A percentile compares a stretch with the other conserved stretches of the same genome.
These are phyloP conservation scores for Gobio occitaniae DNA, from an alignment of 2,797 vertebrate species.

Conservation along the genomic window DNA sequence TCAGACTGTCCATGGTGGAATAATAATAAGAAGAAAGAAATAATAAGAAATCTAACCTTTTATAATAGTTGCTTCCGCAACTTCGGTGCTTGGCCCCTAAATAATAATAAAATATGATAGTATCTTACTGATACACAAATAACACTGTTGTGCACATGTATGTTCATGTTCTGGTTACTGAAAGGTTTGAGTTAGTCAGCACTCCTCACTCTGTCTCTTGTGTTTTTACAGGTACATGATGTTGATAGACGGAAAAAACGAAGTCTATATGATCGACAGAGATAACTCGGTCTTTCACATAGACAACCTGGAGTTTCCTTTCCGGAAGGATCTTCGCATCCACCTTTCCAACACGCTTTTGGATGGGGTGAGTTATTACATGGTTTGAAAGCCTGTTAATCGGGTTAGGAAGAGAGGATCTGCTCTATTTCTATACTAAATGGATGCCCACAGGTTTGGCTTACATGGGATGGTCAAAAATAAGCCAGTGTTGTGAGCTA, in stretches of 20 bases:
- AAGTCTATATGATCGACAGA: constrained; percentile 97
- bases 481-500: background rate
- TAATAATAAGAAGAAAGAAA: too few relatives aligned
- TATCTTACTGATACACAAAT: too few relatives aligned
- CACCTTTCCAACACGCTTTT: constrained; percentile 93
- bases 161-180: background rate
- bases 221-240: constrained; percentile 92
- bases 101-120: background rate
- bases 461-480: background rate
- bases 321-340: constrained; percentile 90
- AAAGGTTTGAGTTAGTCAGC: background rate
- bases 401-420: background rate
- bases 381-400: background rate
- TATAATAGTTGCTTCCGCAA: too few relatives aligned
- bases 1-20: too few relatives aligned
- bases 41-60: too few relatives aligned
- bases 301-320: constrained; percentile 94
- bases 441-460: background rate
- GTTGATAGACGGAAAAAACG: constrained; percentile 94
- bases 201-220: background rate
- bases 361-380: constrained; percentile 88
- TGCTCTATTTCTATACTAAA: background rate
- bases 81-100: too few relatives aligned
- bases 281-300: constrained; percentile 95
- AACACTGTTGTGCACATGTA: background rate